Conservation (phyloP, 2,797 vertebrate species). For the Sebastiscus albofasciatus region DNA sequence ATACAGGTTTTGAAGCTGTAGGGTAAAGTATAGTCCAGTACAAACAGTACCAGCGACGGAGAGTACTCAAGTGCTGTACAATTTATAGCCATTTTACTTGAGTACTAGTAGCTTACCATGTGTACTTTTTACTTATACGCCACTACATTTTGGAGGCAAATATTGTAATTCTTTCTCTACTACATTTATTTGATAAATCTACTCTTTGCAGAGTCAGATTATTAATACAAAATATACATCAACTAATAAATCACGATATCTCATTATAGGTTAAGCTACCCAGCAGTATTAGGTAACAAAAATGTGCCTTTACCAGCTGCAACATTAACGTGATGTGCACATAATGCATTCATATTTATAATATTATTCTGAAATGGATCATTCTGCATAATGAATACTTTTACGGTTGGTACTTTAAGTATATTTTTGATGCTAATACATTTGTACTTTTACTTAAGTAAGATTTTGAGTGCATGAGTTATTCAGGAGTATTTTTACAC, state of each 20-base stretch:
- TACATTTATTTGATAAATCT: too few relatives aligned
- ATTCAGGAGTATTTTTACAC: too few relatives aligned
- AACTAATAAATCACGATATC: too few relatives aligned
- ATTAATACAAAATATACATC: too few relatives aligned
- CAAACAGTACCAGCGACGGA: not conserved
- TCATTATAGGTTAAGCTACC: not conserved
- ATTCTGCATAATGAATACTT: not conserved
- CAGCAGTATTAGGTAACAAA: not conserved
- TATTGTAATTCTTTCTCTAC: too few relatives aligned
- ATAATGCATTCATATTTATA: not conserved
- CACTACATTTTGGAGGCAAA: not conserved
- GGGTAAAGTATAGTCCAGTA: not conserved
- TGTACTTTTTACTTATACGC: accelerated
- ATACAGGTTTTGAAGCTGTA: not conserved
- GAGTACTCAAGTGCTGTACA: not conserved
- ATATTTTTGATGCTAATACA: not conserved
- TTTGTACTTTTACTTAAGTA: too few relatives aligned
- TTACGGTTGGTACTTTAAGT: not conserved
- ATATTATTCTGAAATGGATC: not conserved
- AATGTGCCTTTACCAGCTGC: not conserved
- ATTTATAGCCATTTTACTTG: not conserved
- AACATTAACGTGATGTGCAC: not conserved
- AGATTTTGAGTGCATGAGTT: too few relatives aligned
- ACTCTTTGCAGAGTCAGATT: too few relatives aligned
- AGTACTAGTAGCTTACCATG: too few relatives aligned